Evolutionary conservation across 2,797 vertebrate species (phyloP).

Genomic region (Erithacus rubecula): DNA sequence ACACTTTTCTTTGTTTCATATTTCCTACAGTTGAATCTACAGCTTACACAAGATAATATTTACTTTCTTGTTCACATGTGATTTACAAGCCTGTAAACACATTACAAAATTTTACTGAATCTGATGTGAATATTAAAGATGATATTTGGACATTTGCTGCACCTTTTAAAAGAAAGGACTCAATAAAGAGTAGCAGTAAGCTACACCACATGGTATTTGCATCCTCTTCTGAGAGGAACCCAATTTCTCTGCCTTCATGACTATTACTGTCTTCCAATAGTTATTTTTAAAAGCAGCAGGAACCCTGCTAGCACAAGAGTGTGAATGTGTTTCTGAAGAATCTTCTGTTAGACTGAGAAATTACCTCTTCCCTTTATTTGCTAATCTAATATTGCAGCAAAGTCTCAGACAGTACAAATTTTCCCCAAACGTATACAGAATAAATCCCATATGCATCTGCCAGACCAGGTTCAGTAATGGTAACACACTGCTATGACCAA

Average conservation of each 20-base stretch:
- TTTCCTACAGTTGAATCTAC: not conserved
- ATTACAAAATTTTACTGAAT: not conserved
- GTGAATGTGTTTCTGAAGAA: not conserved
- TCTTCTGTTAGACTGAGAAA: not conserved
- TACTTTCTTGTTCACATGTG: not conserved
- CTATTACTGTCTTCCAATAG: not conserved
- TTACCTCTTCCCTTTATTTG: not conserved
- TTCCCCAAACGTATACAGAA: not conserved
- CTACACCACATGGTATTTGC: not conserved
- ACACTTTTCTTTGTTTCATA: not conserved
- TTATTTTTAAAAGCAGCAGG: slow-evolving; percentile 18
- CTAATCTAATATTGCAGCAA: not conserved
- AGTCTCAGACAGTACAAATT: not conserved
- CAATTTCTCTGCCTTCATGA: not conserved
- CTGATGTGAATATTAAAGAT: not conserved
- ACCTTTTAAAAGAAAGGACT: not conserved
- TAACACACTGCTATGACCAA: not conserved
- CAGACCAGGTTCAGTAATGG: not conserved
- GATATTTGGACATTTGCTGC: not conserved
- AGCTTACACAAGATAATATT: not conserved
- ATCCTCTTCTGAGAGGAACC: not conserved
- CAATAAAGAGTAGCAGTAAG: not conserved
- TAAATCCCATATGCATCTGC: not conserved
- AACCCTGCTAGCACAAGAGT: not conserved
- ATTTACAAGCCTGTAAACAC: not conserved